Conservation (phyloP, 2,888 invertebrate genomes). For the Andrena trimmerana region DNA sequence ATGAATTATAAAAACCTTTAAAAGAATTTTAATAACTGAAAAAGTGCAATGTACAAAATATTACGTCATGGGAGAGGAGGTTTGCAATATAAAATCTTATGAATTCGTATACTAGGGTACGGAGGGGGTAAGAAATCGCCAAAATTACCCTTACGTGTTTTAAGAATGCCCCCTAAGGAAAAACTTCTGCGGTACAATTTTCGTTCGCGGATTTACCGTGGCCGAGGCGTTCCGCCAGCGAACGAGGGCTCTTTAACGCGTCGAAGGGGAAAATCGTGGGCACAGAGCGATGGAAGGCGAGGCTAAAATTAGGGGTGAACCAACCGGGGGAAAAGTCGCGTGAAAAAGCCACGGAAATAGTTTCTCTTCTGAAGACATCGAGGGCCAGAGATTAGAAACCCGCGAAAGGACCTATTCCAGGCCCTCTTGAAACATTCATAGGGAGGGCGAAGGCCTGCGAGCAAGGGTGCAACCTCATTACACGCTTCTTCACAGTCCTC, state of each 20-base stretch:
- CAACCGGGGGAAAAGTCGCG: constrained; percentile 48
- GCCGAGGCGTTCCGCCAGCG: neutral
- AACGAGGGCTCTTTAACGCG: constrained; percentile 10
- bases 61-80: too few species aligned
- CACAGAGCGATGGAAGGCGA: constrained; percentile 43
- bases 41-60: too few species aligned
- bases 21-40: too few species aligned
- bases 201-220: neutral
- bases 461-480: constrained; percentile 25
- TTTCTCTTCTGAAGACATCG: constrained; percentile 43
- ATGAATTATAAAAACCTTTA: too few species aligned
- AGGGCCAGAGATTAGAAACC: constrained; percentile 56
- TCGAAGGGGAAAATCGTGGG: constrained; percentile 25
- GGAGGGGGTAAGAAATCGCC: too few species aligned
- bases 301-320: constrained; percentile 58
- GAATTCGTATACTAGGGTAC: too few species aligned
- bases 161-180: too few species aligned
- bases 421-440: constrained; percentile 52
- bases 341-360: constrained; percentile 66
- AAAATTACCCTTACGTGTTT: too few species aligned
- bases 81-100: too few species aligned
- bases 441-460: neutral
- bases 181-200: too few species aligned
- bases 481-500: constrained; percentile 12
- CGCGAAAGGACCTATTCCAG: constrained; percentile 39